phyloP scores from a whole-genome alignment of 1,140 invertebrate species.

The Papilio helenus region DNA sequence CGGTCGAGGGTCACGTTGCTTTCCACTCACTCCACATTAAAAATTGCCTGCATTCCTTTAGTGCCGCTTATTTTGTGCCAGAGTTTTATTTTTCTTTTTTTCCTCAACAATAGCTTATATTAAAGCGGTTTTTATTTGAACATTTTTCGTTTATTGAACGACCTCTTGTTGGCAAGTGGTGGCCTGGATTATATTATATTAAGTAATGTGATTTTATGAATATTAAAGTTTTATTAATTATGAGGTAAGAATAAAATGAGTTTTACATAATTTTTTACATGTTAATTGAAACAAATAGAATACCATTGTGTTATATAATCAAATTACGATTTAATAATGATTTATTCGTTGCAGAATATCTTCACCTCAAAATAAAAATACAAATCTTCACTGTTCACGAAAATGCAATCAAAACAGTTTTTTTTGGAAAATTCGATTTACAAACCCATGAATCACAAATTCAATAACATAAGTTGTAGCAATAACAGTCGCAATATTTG shows the following conservation, averaged over 20 bases:
- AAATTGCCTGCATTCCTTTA: slow-evolving; percentile 81
- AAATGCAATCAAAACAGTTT: not conserved
- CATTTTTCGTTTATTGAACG: slow-evolving; percentile 27
- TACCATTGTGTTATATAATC: no score
- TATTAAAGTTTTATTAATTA: not conserved
- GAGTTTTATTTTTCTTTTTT: slow-evolving; percentile 69
- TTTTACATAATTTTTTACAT: no score
- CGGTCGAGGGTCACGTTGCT: slow-evolving; percentile 62
- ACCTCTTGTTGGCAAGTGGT: not conserved
- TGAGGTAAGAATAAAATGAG: not conserved
- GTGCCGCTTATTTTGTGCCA: slow-evolving; percentile 71
- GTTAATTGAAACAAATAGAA: no score
- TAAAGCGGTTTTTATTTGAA: slow-evolving; percentile 23
- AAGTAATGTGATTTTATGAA: not conserved
- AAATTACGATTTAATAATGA: no score
- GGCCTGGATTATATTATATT: not conserved
- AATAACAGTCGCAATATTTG: slow-evolving; percentile 18
- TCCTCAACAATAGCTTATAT: slow-evolving; percentile 44
- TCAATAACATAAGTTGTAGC: not conserved
- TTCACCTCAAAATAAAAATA: not conserved
- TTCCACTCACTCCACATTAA: slow-evolving; percentile 75
- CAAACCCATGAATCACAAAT: not conserved
- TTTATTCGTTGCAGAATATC: not conserved
- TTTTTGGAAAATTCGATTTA: not conserved
- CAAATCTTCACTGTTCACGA: no score